phyloP scores from a whole-genome alignment of 2,888 invertebrate species.

The Cantharis flavilabris region DNA sequence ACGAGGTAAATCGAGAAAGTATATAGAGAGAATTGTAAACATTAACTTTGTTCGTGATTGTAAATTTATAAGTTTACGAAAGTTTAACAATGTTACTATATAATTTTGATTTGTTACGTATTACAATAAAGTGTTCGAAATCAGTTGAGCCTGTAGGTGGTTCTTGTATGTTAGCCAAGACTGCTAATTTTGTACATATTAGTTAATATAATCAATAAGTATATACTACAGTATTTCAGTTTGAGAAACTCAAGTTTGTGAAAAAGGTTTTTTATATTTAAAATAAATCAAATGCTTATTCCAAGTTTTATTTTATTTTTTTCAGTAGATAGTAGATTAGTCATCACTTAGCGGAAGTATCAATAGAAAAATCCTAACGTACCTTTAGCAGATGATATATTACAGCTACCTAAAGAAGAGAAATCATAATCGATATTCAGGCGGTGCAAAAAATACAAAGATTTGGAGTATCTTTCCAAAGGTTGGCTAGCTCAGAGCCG shows the following conservation, averaged over 20 bases:
- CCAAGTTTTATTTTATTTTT: not conserved
- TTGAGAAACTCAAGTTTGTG: not conserved
- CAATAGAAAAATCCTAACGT: no score
- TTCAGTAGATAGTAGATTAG: no score
- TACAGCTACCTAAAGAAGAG: no score
- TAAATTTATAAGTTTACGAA: not conserved
- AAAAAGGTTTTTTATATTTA: not conserved
- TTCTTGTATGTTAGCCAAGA: not conserved
- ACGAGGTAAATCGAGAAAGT: not conserved
- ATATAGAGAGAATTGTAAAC: not conserved
- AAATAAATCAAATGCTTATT: not conserved
- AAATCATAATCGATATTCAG: no score
- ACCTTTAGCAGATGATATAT: no score
- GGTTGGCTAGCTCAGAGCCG: no score
- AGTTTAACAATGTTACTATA: not conserved
- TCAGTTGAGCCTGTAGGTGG: not conserved
- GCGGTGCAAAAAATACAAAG: no score
- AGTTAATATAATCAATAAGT: not conserved
- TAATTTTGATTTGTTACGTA: not conserved
- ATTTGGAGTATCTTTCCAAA: no score
- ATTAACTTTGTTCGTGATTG: not conserved
- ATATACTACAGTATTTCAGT: not conserved
- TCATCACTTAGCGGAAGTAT: no score
- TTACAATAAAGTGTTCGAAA: not conserved
- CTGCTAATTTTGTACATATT: not conserved